Evolutionary conservation across 2,113 vertebrate species (phyloP), one percentile per base, ranked within the genome.

Genomic region (Nipponia nippon): DNA sequence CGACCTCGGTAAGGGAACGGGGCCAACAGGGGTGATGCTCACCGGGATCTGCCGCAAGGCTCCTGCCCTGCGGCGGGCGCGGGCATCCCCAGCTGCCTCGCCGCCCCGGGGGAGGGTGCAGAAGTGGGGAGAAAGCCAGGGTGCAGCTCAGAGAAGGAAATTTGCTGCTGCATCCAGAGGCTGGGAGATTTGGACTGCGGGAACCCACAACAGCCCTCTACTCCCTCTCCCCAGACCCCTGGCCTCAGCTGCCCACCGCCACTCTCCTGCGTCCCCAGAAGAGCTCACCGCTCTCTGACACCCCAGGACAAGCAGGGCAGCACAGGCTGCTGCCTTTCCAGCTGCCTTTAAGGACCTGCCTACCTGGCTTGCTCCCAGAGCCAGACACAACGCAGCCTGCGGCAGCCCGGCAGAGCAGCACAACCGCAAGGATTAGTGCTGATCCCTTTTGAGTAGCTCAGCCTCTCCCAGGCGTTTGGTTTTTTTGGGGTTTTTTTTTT

Each of bases 1-100:
- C 2, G 83, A 97, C 71, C 71, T 95, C 11, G 97, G 99, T 99
- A 97, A 99, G 98, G 97, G 81, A 89, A 66, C 0, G 21, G 34
- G 7, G 53, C 36, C 9, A 6, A 16, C 9, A 4, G 56, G 19
- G 34, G 34, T 3, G n/a, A 50, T 63, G 36, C 63, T 59, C 58
- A 69, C 53, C 71, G 32, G 66, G 46, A 29, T 10, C 63, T 6
- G 26, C 82, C 65, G 52, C 30, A 11, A 6, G 6, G 40, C 44
- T 52, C 20, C 67, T 49, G 77, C 52, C 40, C 56, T 4, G 0
- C 4, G 22, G 15, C 3, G 25, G 66, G 66, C 47, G 47, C 12
- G 13, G 76, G 26, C 66, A 20, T 6, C 46, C 70, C 53, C 32
- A 4, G 23, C 66, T 53, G n/a, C 30, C 44, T 46, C 17, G 2